Conservation (phyloP, 2,888 invertebrate species). For the Amiota minor region DNA sequence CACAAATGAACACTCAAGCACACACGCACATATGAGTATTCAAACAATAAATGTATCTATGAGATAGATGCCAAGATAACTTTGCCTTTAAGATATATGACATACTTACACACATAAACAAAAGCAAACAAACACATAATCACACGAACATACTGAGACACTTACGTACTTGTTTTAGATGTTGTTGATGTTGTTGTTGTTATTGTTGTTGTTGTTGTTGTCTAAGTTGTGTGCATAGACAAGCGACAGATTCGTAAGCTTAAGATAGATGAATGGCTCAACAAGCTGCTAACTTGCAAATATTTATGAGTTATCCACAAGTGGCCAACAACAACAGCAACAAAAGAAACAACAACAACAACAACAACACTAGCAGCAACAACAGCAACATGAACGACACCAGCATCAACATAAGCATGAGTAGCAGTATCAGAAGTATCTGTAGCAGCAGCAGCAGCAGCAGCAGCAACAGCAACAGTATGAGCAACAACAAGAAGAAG, state of each 20-base stretch:
- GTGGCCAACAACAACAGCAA: slow-evolving; percentile 48
- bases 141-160: background rate
- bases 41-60: background rate
- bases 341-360: slow-evolving; percentile 31
- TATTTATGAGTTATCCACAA: slow-evolving; percentile 66
- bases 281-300: slow-evolving; percentile 68
- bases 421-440: background rate
- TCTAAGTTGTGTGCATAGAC: slow-evolving; percentile 36
- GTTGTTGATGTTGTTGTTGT: background rate
- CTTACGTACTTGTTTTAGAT: slow-evolving; percentile 8
- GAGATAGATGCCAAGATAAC: background rate
- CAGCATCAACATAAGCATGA: slow-evolving; percentile 32
- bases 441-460: slow-evolving; percentile 29
- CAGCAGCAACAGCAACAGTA: slow-evolving; percentile 7
- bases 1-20: slow-evolving; percentile 26
- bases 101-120: background rate
- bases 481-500: background rate
- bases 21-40: slow-evolving; percentile 1
- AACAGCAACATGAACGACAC: slow-evolving; percentile 34
- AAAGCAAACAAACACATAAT: background rate
- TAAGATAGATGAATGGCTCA: slow-evolving; percentile 63
- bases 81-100: slow-evolving; percentile 10
- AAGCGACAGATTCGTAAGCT: slow-evolving; percentile 22
- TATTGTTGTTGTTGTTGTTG: slow-evolving; percentile 13
- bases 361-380: slow-evolving; percentile 40